Percentiles rank a stretch among this genome's conserved stretches.
Evolutionary conservation across 37 sponge, comb jelly and placozoan species (phyloP).

Genomic region (Bolinopsis microptera): DNA sequence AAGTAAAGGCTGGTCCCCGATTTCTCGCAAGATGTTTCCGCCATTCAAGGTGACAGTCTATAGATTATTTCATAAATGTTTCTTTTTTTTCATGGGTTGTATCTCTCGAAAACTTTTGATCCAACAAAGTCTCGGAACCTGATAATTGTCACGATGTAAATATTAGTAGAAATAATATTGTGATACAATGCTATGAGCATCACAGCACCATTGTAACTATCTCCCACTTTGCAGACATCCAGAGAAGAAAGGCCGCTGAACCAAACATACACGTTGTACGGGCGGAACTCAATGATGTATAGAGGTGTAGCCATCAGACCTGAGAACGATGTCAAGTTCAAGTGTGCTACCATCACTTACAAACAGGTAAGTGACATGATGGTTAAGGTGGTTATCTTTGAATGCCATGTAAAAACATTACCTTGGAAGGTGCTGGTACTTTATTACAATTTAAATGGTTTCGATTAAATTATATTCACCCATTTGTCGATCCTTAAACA

Average conservation of each 20-base stretch:
- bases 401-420: not conserved
- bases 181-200: too few species aligned
- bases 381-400: not conserved
- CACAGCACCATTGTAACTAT: too few species aligned
- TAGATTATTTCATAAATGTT: too few species aligned
- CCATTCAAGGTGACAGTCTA: constrained; percentile 1
- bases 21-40: not conserved
- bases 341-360: constrained; percentile 50
- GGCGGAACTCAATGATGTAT: constrained; percentile 41
- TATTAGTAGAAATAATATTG: too few species aligned
- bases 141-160: too few species aligned
- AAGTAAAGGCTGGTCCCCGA: not conserved
- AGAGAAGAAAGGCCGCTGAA: not conserved
- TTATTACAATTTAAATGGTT: too few species aligned
- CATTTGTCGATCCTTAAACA: too few species aligned
- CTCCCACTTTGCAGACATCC: not conserved
- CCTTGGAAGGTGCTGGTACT: not conserved
- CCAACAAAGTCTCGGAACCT: too few species aligned
- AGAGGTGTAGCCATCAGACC: constrained; percentile 11
- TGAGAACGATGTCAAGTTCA: not conserved
- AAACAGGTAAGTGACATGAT: not conserved
- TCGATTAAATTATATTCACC: not conserved
- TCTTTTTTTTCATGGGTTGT: not conserved
- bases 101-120: not conserved
- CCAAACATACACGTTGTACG: constrained; percentile 38